Evolutionary conservation across 1,140 invertebrate genomes (phyloP), one percentile per base, ranked within the genome.

Genomic region (Dendrolimus kikuchii): DNA sequence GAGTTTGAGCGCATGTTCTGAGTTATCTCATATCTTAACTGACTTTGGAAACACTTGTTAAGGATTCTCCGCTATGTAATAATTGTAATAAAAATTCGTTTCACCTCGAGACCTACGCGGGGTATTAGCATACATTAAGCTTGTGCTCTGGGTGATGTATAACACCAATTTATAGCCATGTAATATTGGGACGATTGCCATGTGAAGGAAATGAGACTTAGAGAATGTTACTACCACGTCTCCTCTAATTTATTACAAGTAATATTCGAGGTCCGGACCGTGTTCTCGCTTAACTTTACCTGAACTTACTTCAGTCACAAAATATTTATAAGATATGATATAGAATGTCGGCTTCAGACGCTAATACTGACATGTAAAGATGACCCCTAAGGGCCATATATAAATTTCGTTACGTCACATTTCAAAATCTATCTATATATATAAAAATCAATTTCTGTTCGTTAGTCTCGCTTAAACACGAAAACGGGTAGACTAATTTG

Each of bases 161-260:
- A 62, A 48, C 63, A 50, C 61, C 62, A 66, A 68, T 68, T 68
- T 65, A 68, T 62, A 49, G 41, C 49, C 58, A 58, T 63, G 63
- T 68, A 66, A 68, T 68, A 68, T 68, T 57, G 57, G 60, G 62
- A 68, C 62, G 63, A 65, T 65, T 68, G 63, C 63, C 52, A 59
- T 59, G 52, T 57, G 60, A 59, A 61, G 66, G 44, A 58, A 59
- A 62, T 50, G 66, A 67, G 51, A 64, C 62, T 64, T 59, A 58
- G 54, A 54, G 63, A 59, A 68, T 66, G 66, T 68, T 53, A 62
- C 55, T 55, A 46, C 53, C 53, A 49, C 54, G 52, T 49, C 55
- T 58, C 46, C 8, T 59, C 59, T 68, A 68, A 68, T 68, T 68
- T 68, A 68, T 68, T 60, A 54, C 45, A 62, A 42, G 62, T 68